phyloP scores from a whole-genome alignment of 2,797 vertebrate species.

The Echiichthys vipera region DNA sequence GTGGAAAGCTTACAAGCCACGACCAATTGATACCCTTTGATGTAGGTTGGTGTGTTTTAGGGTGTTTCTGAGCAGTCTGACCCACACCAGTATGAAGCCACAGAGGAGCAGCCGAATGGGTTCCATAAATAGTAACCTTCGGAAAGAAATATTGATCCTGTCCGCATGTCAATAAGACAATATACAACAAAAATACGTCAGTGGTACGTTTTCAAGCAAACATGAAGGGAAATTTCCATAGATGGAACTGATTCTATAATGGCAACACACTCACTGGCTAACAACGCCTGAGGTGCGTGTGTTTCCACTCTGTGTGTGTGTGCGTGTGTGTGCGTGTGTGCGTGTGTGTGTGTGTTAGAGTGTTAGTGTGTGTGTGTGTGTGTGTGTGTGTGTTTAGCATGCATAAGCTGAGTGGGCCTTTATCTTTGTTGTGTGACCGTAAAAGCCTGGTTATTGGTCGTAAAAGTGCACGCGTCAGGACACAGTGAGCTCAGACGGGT shows the following conservation, averaged over 20 bases:
- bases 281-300: conserved; percentile 12
- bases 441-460: conserved; percentile 54
- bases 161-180: conserved; percentile 18
- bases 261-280: conserved; percentile 12
- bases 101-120: neutral
- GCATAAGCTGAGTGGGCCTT: conserved; percentile 44
- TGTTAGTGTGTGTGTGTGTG: conserved; percentile 26
- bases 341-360: conserved; percentile 14
- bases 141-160: conserved; percentile 60
- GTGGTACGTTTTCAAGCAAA: conserved; percentile 24
- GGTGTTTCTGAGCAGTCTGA: conserved; percentile 18
- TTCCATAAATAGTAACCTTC: conserved; percentile 25
- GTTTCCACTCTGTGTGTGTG: conserved; percentile 30
- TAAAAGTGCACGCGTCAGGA: conserved; percentile 54
- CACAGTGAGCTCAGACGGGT: conserved; percentile 15
- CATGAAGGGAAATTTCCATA: conserved; percentile 50
- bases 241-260: conserved; percentile 1
- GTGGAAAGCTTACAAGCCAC: neutral
- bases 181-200: conserved; percentile 33
- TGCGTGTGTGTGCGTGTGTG: conserved; percentile 17
- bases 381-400: conserved; percentile 28
- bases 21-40: neutral
- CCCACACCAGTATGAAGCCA: neutral
- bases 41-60: conserved; percentile 1
- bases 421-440: conserved; percentile 53